These are phyloP conservation scores for Enchytraeus crypticus DNA, from an alignment of 2,888 invertebrate genomes.

Conservation along the genomic window DNA sequence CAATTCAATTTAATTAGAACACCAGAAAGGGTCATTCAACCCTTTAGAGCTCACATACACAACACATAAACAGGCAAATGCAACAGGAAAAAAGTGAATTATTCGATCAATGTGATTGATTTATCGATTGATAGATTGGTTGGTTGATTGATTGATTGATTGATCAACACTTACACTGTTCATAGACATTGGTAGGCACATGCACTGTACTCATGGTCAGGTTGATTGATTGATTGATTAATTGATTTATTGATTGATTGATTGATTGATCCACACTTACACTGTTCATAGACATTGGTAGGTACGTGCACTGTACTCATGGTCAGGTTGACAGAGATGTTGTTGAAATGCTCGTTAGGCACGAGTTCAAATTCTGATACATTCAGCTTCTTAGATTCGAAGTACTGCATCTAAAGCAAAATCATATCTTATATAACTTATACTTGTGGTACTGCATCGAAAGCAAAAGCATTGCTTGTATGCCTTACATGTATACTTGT, in stretches of 20 bases:
- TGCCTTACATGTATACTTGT: no score
- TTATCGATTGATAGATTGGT: no score
- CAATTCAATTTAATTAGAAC: no score
- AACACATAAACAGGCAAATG: no score
- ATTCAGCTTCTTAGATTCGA: slow-evolving; percentile 72
- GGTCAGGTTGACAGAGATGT: slow-evolving; percentile 60
- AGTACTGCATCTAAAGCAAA: slow-evolving; percentile 53
- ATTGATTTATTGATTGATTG: no score
- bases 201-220: slow-evolving; percentile 73
- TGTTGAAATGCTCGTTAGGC: slow-evolving; percentile 65
- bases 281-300: slow-evolving; percentile 78
- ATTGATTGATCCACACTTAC: no score
- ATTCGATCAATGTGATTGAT: no score
- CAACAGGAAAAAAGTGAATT: no score
- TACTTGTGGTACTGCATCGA: no score
- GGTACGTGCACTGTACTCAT: slow-evolving; percentile 77
- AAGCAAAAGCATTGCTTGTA: no score
- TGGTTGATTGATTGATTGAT: not conserved
- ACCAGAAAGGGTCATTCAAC: no score
- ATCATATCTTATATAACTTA: no score
- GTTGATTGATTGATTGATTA: slow-evolving; percentile 61
- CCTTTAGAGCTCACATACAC: not conserved
- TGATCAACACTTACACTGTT: slow-evolving; percentile 56
- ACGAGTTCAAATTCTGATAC: slow-evolving; percentile 36
- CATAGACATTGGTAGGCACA: slow-evolving; percentile 86